Base-by-base conservation (phyloP, 1,140 invertebrate genomes). In the Gerris buenoi region DNA sequence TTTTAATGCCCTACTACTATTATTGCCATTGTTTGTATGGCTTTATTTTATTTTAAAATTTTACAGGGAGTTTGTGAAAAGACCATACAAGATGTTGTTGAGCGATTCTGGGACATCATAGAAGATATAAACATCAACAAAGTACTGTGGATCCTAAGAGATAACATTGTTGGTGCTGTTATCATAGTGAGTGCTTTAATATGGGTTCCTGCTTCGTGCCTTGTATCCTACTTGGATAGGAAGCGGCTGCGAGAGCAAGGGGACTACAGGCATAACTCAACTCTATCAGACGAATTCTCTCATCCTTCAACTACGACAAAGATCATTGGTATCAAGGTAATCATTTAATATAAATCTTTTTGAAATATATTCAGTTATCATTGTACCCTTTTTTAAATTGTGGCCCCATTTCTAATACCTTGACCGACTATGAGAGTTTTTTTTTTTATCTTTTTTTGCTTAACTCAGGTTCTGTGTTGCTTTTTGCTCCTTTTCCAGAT, bases 121-220 rank as follows among this genome's bases (percentile, higher is more conserved):
- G 93, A 96, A 77, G 93, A 95, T 73, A 95, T 95, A 33, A 95
- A 94, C 74, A 93, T 95, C 46, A 95, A 94, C 73, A 93, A 91
- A 77, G 90, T 95, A 15, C 80, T 95, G 70, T 79, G 87, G 68
- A 93, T 93, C 75, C 78, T 94, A 29, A 84, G 88, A 72, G 90
- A 93, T 75, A 94, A 95, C 74, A 89, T 95, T 75, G 87, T 95
- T 14, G 92, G 93, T 58, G 89, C 92, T 1, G 90, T 95, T 23
- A 88, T 96, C 62, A 81, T 96, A 13, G 83, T 91, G 46, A 93
- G 91, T 13, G 85, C 92, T 22, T 79, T 95, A n/a, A 81, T 96
- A 63, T 97, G 94, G 94, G 89, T 96, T 72, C 93, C 93, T 0
- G 85, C 87, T 0, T 90, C 88, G 75, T 91, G 88, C 73, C 81